Percentiles rank a stretch among this genome's conserved stretches.
Evolutionary conservation across 1,140 invertebrate species (phyloP).

Genomic region (Ganaspis sp.): DNA sequence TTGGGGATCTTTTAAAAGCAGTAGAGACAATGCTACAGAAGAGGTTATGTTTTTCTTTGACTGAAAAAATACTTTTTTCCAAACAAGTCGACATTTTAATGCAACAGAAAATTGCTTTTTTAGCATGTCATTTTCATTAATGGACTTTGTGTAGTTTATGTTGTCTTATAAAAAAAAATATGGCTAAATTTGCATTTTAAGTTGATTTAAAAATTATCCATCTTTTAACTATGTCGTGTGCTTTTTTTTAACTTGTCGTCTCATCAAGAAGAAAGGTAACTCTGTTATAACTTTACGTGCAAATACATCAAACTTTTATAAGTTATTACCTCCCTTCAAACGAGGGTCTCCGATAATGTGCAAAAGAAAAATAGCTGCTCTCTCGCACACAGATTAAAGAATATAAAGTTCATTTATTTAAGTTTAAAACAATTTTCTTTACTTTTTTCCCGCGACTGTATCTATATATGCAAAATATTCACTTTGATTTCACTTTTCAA

Average conservation of each 20-base stretch:
- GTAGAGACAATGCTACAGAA: too few species aligned
- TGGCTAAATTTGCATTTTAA: neutral
- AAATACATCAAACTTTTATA: conserved; percentile 3
- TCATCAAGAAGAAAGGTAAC: neutral
- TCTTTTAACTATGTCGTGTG: neutral
- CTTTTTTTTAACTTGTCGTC: neutral
- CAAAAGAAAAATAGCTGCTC: neutral
- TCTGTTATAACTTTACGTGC: neutral
- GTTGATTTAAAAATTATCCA: neutral
- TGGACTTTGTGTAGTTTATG: neutral
- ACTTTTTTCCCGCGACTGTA: neutral
- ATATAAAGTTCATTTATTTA: neutral
- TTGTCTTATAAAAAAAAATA: neutral
- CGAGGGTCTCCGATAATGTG: neutral
- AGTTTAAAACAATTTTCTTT: neutral
- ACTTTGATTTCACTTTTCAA: neutral
- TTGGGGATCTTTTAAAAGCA: too few species aligned
- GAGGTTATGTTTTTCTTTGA: too few species aligned
- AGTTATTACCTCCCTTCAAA: neutral
- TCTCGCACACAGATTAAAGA: neutral
- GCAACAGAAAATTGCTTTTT: too few species aligned
- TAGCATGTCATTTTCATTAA: too few species aligned
- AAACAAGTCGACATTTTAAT: too few species aligned
- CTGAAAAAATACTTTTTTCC: too few species aligned
- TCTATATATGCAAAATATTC: neutral